phyloP scores from a whole-genome alignment of 2,797 vertebrate species.

The Scomberomorus guttatus region DNA sequence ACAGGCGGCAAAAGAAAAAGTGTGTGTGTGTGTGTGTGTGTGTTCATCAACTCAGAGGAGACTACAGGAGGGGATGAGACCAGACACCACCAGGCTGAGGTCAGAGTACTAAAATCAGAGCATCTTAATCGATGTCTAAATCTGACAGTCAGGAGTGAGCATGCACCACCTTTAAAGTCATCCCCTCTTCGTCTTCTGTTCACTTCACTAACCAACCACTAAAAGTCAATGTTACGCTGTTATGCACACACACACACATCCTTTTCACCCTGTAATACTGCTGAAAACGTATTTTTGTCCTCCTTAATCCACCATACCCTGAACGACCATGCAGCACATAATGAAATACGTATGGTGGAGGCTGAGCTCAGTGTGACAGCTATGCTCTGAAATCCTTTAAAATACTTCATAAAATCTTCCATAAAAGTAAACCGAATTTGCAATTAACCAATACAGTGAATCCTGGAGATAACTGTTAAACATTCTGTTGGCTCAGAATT shows the following conservation, averaged over 20 bases:
- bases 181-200: conserved; percentile 50
- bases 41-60: conserved; percentile 6
- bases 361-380: background rate
- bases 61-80: conserved; percentile 12
- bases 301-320: background rate
- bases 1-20: background rate
- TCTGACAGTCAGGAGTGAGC: conserved; percentile 62
- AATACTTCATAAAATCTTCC: background rate
- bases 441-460: background rate
- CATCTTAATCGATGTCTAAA: conserved; percentile 56
- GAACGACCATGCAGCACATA: background rate
- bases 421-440: conserved; percentile 3
- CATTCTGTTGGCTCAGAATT: background rate
- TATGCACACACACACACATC: conserved; percentile 3
- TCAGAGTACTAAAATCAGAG: conserved; percentile 24
- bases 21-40: background rate
- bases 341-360: background rate
- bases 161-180: conserved; percentile 42
- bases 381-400: conserved; percentile 2
- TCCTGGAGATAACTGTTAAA: background rate
- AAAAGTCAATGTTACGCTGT: conserved; percentile 27
- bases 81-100: conserved; percentile 21
- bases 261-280: background rate
- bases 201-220: conserved; percentile 52
- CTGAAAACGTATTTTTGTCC: conserved; percentile 3